A percentile compares a stretch with the other conserved stretches of the same genome.
These are phyloP conservation scores for Synergus gifuensis DNA, from an alignment of 2,888 invertebrate species.

Conservation along the genomic window DNA sequence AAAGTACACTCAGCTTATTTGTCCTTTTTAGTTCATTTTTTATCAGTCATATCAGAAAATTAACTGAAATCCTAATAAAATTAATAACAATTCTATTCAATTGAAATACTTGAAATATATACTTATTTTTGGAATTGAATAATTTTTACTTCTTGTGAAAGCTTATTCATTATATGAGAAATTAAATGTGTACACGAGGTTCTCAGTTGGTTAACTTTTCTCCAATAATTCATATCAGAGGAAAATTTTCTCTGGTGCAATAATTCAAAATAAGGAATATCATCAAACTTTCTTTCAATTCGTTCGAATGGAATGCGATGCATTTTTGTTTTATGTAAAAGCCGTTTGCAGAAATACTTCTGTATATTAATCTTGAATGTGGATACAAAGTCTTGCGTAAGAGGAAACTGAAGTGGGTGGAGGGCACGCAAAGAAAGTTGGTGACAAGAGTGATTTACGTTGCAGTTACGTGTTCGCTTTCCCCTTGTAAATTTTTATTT, in stretches of 20 bases:
- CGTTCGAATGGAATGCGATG: not conserved
- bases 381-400: not conserved
- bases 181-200: not conserved
- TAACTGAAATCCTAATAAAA: not conserved
- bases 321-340: not conserved
- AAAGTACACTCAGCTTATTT: not conserved
- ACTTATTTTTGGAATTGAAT: not conserved
- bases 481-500: constrained; percentile 11
- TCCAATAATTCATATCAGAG: not conserved
- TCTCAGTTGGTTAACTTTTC: not conserved
- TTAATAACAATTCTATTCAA: not conserved
- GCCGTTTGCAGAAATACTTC: not conserved
- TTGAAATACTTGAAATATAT: not conserved
- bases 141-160: not conserved
- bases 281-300: not conserved
- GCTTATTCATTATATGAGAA: not conserved
- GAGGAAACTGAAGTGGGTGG: constrained; percentile 1
- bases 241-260: not conserved
- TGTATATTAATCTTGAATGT: not conserved
- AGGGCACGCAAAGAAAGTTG: not conserved
- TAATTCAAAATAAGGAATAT: not conserved
- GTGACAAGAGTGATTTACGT: constrained; percentile 20
- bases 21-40: too few species aligned
- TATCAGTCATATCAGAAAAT: too few species aligned
- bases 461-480: constrained; percentile 12